phyloP scores from a whole-genome alignment of 1,140 invertebrate genomes.

The Drosophila pseudoananassae region DNA sequence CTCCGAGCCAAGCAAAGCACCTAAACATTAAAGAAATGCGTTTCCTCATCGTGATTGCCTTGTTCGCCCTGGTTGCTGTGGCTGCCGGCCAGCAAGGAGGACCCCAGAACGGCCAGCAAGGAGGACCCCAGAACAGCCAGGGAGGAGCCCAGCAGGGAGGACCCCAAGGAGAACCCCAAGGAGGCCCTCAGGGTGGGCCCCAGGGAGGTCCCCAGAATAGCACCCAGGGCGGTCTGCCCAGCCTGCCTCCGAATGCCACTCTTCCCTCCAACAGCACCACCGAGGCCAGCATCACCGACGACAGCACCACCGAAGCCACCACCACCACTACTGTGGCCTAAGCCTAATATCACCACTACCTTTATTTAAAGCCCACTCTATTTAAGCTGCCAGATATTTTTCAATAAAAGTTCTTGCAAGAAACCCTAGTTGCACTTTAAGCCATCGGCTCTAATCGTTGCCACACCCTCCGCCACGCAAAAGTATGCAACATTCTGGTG shows the following conservation, averaged over 20 bases:
- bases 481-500: constrained; percentile 63
- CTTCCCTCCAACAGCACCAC: constrained; percentile 2
- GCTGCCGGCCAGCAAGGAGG: constrained; percentile 26
- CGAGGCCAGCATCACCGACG: not conserved
- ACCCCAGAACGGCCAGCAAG: not conserved
- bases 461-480: constrained; percentile 11
- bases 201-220: not conserved
- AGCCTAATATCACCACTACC: not conserved
- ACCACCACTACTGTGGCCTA: not conserved
- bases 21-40: constrained; percentile 18
- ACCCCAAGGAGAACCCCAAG: not conserved
- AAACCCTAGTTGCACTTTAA: too few relatives aligned
- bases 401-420: constrained; percentile 2
- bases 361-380: not conserved
- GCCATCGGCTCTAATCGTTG: too few relatives aligned
- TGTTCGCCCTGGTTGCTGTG: constrained; percentile 34
- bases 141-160: not conserved
- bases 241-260: constrained; percentile 1
- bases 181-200: not conserved
- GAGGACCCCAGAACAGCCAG: not conserved
- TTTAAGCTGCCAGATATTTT: not conserved
- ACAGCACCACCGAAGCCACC: not conserved
- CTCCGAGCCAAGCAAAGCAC: constrained; percentile 9
- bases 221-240: too few relatives aligned
- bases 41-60: constrained; percentile 19